A percentile compares a stretch with the other conserved stretches of the same genome.
phyloP scores from a whole-genome alignment of 2,113 vertebrate species.

The Herpetotheres cachinnans region DNA sequence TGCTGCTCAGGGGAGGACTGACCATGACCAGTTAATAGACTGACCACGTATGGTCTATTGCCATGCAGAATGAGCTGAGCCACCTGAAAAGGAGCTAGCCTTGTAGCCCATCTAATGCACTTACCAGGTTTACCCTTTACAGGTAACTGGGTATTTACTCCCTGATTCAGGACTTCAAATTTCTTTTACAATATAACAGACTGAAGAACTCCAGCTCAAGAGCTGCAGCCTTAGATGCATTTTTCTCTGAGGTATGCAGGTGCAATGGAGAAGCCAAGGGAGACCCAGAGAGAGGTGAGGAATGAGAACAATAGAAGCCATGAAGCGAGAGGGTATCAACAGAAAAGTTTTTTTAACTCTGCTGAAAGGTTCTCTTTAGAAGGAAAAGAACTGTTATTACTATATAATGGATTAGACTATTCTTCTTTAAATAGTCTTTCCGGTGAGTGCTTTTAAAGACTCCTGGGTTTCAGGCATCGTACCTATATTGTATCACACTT shows the following conservation, averaged over 20 bases:
- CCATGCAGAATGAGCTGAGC: rapidly evolving
- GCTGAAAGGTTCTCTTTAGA: background rate
- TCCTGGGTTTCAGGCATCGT: background rate
- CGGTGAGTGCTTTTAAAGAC: background rate
- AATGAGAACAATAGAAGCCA: background rate
- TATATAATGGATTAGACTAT: background rate
- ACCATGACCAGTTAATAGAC: background rate
- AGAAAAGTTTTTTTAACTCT: background rate
- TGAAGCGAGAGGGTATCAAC: background rate
- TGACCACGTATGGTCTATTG: rapidly evolving
- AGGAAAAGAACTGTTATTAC: background rate
- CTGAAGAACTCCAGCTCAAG: background rate
- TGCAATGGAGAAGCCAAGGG: background rate
- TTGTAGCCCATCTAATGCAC: background rate
- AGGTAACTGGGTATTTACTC: background rate
- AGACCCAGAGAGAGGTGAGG: background rate
- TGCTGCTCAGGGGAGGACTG: background rate
- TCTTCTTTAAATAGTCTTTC: background rate
- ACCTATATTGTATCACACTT: background rate
- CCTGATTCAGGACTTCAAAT: background rate
- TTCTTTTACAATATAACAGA: background rate
- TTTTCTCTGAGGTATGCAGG: background rate
- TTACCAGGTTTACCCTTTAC: background rate
- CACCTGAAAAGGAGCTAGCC: background rate
- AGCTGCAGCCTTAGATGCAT: background rate